Conservation (phyloP, 2,888 invertebrate species). For the Lasiommata megera region DNA sequence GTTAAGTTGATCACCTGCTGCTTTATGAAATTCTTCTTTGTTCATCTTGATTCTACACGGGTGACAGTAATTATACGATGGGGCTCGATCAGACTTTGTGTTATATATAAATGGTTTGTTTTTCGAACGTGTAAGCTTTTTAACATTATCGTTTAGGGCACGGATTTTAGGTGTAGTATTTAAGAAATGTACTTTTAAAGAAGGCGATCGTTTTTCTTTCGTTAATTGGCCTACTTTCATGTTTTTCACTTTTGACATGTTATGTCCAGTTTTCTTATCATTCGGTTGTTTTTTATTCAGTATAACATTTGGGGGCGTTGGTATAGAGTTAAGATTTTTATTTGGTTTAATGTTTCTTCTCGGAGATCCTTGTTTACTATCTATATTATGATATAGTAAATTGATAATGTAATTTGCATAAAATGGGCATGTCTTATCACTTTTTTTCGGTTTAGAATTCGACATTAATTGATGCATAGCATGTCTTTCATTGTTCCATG, state of each 20-base stretch:
- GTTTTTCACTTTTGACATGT: conserved; percentile 2
- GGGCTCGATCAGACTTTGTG: conserved; percentile 1
- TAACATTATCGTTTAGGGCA: conserved; percentile 5
- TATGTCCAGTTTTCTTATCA: background rate
- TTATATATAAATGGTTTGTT: conserved; percentile 9
- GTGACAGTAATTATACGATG: conserved; percentile 26
- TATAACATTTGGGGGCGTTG: background rate
- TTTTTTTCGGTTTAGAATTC: conserved; percentile 15
- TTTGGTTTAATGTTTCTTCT: background rate
- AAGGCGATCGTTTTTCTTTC: background rate
- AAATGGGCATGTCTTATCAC: conserved; percentile 15
- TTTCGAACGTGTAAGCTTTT: background rate
- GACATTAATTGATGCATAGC: background rate
- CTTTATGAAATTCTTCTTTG: conserved; percentile 28
- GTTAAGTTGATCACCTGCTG: conserved; percentile 23
- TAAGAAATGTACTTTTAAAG: conserved; percentile 23
- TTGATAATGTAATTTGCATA: conserved; percentile 7
- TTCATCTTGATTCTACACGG: conserved; percentile 28
- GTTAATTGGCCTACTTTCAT: background rate
- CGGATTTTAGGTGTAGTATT: conserved; percentile 11
- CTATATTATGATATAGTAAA: conserved; percentile 24
- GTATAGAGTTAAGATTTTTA: background rate
- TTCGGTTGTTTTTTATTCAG: background rate
- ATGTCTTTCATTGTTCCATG: background rate
- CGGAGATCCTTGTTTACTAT: conserved; percentile 3